Evolutionary conservation across 2,888 invertebrate genomes (phyloP), one percentile per base, ranked within the genome.

Genomic region (Cyaniris semiargus): DNA sequence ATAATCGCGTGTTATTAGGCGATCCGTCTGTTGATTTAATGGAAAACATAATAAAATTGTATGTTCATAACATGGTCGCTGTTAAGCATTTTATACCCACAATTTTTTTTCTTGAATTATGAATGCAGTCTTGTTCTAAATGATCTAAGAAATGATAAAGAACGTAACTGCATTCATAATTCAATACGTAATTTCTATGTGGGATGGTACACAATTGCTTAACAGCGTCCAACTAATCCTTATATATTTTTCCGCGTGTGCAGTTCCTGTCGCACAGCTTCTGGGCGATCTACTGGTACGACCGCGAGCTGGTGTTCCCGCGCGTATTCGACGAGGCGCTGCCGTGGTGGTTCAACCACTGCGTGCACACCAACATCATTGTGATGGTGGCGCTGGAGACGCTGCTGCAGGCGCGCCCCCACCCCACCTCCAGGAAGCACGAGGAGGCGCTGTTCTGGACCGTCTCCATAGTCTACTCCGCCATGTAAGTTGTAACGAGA

Each of bases 331-430:
- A 95, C 81, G 83, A 85, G 76, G 87, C 95, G 15, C 89, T 95
- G 0, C 95, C 95, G 0, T 89, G 90, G 86, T 95, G 95, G 94
- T 90, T 95, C 84, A 95, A 95, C 87, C 95, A 95, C 80, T 94
- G 94, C 79, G 90, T 95, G 48, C 95, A 95, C 85, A 94, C 95
- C 0, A 92, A 93, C 82, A 95, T 95, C 74, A 80, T 91, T 0
- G 83, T 94, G 0, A 89, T 95, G 21, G 82, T 95, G 1, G 79
- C 92, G 3, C 80, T 94, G 4, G 95, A 95, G 80, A 89, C 95
- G 0, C 44, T 93, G 0, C 87, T 94, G n/a, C 89, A 88, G 70
- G 82, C 90, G 0, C 83, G 92, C 56, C 83, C 91, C 71, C 76
- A 86, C 0, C 90, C 93, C 0, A 83, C 85, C 0, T 83, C 90